phyloP scores from a whole-genome alignment of 2,113 vertebrate genomes.

The Hydrolagus affinis region DNA sequence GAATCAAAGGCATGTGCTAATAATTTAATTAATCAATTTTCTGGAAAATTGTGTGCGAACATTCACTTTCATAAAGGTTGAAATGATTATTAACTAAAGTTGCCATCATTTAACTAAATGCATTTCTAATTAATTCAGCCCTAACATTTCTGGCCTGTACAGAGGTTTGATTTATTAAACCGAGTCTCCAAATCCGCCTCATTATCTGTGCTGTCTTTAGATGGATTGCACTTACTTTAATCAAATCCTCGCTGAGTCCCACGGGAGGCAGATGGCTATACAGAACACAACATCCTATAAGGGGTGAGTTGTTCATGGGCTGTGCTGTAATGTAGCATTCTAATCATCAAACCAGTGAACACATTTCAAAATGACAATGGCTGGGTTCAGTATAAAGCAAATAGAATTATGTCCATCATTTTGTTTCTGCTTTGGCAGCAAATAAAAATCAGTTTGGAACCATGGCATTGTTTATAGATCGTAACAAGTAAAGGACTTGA shows the following conservation, averaged over 20 bases:
- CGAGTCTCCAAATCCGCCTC: constrained; percentile 24
- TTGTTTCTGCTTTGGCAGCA: not conserved
- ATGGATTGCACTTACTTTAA: constrained; percentile 24
- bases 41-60: constrained; percentile 17
- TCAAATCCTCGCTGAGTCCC: constrained; percentile 17
- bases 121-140: constrained; percentile 31
- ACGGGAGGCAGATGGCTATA: not conserved
- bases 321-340: constrained; percentile 4
- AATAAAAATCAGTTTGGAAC: not conserved
- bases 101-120: constrained; percentile 32
- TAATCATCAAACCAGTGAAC: constrained; percentile 17
- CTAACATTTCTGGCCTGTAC: constrained; percentile 27
- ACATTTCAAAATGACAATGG: not conserved
- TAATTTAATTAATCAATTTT: constrained; percentile 27
- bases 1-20: constrained; percentile 28
- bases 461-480: not conserved
- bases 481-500: not conserved
- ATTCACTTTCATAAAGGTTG: constrained; percentile 31
- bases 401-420: not conserved
- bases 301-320: constrained; percentile 6
- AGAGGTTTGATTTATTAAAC: constrained; percentile 32
- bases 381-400: constrained; percentile 3
- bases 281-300: constrained; percentile 22
- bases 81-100: constrained; percentile 32
- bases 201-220: constrained; percentile 27